Base-by-base conservation (phyloP, 2,797 vertebrate genomes). In the Lepidocolaptes lacrymiger region DNA sequence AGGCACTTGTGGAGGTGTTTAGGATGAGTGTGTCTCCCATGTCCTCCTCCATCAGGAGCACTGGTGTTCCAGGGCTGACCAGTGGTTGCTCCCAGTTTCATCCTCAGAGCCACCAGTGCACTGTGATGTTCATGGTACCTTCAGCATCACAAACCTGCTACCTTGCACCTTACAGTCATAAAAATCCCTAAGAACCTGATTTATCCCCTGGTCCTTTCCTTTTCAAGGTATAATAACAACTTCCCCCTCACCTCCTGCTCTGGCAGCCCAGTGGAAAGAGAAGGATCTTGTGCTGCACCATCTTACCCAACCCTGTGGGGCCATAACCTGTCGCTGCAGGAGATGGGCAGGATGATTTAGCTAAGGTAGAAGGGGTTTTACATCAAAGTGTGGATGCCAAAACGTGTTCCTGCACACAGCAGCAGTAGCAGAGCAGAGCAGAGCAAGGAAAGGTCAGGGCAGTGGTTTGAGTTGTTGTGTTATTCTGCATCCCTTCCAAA, bases 41-140 rank as follows among this genome's bases (percentile, higher is more conserved):
- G 16, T 56, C n/a, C 44, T 71, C 6, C 36, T 71, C 37, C 7
- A 9, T 10, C 68, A 92, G 59, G 19, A 85, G 23, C 19, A 49
- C n/a, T 7, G 16, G 59, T 7, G 8, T 30, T 18, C 55, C 32
- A 9, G 20, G 15, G n/a, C 39, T 89, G 58, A 59, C 21, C 62
- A 55, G 36, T 7, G 49, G 17, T 17, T 83, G 37, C 34, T 88
- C 26, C 55, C 4, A 6, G 27, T 20, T 77, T 71, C 37, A 28
- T 10, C 18, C 22, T 85, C 3, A 7, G 64, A 85, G 59, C 46
- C 61, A 20, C 10, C 5, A 3, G 7, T 6, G 4, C 6, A 1
- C 18, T 9, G 7, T 0, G 0, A 41, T 18, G 15, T 49, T 64
- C 6, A 2, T 0, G 0, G 32, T 52, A 64, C 32, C 15, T 81